Evolutionary conservation across 2,797 vertebrate species (phyloP), one percentile per base, ranked within the genome.

Genomic region (Enteromius treurensis): DNA sequence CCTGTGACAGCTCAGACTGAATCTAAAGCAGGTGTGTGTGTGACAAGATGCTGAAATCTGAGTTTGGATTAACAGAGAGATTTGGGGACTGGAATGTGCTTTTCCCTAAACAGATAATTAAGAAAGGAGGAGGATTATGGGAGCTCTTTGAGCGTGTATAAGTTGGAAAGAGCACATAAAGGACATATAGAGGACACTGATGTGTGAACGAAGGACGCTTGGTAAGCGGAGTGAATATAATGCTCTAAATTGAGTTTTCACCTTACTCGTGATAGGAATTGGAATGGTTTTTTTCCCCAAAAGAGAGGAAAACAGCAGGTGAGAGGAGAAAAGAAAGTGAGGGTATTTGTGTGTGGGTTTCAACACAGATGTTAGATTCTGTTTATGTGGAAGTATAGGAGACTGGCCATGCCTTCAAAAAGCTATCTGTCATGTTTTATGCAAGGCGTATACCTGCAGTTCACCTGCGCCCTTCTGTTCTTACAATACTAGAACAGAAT

Each of bases 1-100:
- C 91, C 91, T 92, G 88, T 40, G 37, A 87, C 75, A 84, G 58
- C 88, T 90, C 89, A 78, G 87, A 87, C 86, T 92, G 92, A 91
- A 93, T 94, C 89, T 92, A 91, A 93, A 94, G 88, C 87, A 93
- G 91, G 85, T 64, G 70, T 84, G 73, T 70, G 34, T 23, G 71
- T 86, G 90, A 89, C 85, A 87, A 88, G 90, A 89, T 82, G 64
- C 85, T 58, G 17, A 45, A 75, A 81, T 75, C 81, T 65, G 67
- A 73, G 78, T 49, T 74, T 49, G 83, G 81, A 88, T 86, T 86
- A 88, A 60, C 0, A 13, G 37, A 77, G 73, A 78, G 62, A 82
- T 79, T 58, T 79, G 32, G 53, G 19, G 45, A 74, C 26, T 45
- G 32, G 26, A 62, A 80, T 81, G 47, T 82, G 74, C 79, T 74